Percentiles rank a stretch among this genome's conserved stretches.
These are phyloP conservation scores for Tenthredo livida DNA, from an alignment of 2,888 invertebrate species.

Conservation along the genomic window DNA sequence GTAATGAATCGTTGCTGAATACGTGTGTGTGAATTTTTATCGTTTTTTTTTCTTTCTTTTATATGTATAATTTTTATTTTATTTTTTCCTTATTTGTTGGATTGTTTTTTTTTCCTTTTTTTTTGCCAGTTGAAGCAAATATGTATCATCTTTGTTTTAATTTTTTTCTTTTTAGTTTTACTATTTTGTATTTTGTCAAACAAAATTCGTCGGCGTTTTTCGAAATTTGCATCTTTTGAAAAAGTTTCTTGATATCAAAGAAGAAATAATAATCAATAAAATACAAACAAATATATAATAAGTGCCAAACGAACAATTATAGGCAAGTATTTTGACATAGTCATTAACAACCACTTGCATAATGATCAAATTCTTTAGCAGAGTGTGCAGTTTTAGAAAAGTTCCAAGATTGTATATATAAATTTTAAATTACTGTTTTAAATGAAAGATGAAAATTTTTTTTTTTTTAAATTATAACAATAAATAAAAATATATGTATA, in stretches of 20 bases:
- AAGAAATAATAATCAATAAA: neutral
- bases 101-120: neutral
- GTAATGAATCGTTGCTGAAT: conserved; percentile 41
- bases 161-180: neutral
- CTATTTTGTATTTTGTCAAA: conserved; percentile 10
- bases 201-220: conserved; percentile 23
- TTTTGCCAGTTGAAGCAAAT: neutral
- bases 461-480: no score
- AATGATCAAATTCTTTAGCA: neutral
- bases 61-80: neutral
- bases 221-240: conserved; percentile 36
- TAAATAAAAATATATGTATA: no score
- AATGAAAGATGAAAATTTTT: no score
- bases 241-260: neutral
- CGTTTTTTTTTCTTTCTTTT: conserved; percentile 1
- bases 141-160: neutral
- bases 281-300: neutral
- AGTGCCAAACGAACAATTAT: conserved; percentile 40
- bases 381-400: neutral
- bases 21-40: conserved; percentile 24
- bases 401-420: neutral
- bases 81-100: neutral
- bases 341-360: neutral
- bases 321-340: neutral
- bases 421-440: neutral